Evolutionary conservation across 2,113 vertebrate genomes (phyloP).

Genomic region (Rhabdornis inornatus): DNA sequence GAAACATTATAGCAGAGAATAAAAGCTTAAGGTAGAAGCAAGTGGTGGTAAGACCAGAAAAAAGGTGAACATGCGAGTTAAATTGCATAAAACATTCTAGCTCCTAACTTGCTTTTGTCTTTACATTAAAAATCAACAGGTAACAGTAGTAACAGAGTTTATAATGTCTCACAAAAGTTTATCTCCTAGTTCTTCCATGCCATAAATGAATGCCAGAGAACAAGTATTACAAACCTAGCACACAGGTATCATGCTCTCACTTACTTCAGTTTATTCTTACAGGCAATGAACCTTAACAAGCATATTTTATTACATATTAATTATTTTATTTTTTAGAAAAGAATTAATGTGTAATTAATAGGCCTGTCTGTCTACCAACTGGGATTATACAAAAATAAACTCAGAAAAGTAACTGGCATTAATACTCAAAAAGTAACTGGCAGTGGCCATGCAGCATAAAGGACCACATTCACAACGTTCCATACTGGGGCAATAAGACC

Average conservation of each 20-base stretch:
- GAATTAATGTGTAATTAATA: neutral
- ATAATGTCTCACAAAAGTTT: neutral
- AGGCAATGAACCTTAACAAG: neutral
- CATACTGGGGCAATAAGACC: neutral
- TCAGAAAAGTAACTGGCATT: neutral
- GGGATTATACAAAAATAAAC: neutral
- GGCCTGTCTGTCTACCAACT: neutral
- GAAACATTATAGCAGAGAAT: neutral
- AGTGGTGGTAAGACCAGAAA: neutral
- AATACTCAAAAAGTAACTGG: neutral
- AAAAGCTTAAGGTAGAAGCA: neutral
- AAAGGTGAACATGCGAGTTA: neutral
- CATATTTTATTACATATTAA: neutral
- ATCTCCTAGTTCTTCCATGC: neutral
- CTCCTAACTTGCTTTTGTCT: neutral
- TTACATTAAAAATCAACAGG: neutral
- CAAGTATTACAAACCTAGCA: neutral
- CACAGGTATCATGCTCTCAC: neutral
- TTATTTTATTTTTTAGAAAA: neutral
- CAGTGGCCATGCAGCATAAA: neutral
- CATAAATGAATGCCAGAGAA: neutral
- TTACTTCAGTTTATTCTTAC: neutral
- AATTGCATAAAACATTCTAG: neutral
- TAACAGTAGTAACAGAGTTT: neutral
- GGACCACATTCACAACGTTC: neutral